These are phyloP conservation scores for Psittacus erithacus DNA, from an alignment of 2,113 vertebrate species.

Conservation along the genomic window DNA sequence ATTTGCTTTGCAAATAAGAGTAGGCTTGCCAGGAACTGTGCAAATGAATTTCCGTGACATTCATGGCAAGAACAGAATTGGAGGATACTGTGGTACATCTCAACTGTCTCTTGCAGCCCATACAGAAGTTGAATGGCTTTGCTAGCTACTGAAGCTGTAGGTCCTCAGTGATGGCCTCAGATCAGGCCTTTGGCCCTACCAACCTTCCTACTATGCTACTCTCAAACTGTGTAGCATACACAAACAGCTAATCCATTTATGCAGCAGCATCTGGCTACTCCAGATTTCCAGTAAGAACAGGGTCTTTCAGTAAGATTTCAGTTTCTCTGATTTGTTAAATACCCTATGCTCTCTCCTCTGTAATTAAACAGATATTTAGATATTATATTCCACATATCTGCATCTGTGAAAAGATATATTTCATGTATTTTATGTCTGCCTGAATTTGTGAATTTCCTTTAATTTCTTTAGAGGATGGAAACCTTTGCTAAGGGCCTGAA, in stretches of 20 bases:
- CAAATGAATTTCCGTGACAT: not conserved
- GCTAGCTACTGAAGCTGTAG: not conserved
- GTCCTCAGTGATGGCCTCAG: not conserved
- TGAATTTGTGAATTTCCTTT: not conserved
- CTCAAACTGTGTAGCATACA: not conserved
- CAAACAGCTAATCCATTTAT: not conserved
- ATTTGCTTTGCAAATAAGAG: slow-evolving; percentile 36
- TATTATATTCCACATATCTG: not conserved
- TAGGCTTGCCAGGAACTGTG: not conserved
- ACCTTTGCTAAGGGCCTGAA: not conserved
- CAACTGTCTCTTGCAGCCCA: not conserved
- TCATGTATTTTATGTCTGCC: not conserved
- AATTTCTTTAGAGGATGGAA: not conserved
- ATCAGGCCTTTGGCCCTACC: not conserved
- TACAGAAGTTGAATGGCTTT: not conserved
- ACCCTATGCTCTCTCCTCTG: not conserved
- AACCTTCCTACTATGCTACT: not conserved
- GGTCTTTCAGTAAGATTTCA: not conserved
- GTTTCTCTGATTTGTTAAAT: not conserved
- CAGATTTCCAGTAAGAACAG: slow-evolving; percentile 5
- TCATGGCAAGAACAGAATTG: not conserved
- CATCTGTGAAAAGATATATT: not conserved
- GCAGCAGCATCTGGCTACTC: slow-evolving; percentile 4
- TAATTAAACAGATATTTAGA: slow-evolving; percentile 4
- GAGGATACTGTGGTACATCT: not conserved